phyloP scores from a whole-genome alignment of 2,888 invertebrate species.

The Polyommatus icarus region DNA sequence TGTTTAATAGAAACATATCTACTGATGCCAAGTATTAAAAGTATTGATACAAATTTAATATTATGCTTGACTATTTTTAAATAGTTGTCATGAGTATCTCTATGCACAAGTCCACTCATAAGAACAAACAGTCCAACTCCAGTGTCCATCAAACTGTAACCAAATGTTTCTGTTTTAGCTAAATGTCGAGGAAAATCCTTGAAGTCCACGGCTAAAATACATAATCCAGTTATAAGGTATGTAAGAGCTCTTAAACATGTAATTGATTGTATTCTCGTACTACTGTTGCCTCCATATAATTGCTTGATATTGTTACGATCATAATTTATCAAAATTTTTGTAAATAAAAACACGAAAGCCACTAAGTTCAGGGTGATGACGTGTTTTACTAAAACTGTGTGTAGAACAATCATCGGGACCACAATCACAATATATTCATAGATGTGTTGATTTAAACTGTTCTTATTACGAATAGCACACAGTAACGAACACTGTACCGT shows the following conservation, averaged over 20 bases:
- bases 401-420: constrained; percentile 76
- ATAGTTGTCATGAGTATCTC: constrained; percentile 53
- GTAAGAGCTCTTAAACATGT: constrained; percentile 86
- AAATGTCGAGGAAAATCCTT: constrained; percentile 89
- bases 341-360: constrained; percentile 49
- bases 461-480: constrained; percentile 48
- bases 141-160: constrained; percentile 95
- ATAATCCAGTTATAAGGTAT: constrained; percentile 87
- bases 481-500: constrained; percentile 62
- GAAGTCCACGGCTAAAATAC: constrained; percentile 97
- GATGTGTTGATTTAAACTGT: constrained; percentile 52
- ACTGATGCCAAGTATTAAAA: constrained; percentile 81
- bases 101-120: constrained; percentile 88
- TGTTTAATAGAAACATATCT: constrained; percentile 82
- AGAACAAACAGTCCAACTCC: constrained; percentile 95
- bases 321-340: constrained; percentile 42
- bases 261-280: constrained; percentile 64
- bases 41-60: constrained; percentile 56
- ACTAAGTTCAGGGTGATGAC: constrained; percentile 57
- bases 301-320: constrained; percentile 32
- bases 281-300: constrained; percentile 43
- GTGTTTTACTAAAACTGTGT: constrained; percentile 74
- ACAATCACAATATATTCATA: constrained; percentile 80
- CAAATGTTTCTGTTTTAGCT: constrained; percentile 93
- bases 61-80: constrained; percentile 61